These are phyloP conservation scores for Ascidia mentula DNA, from an alignment of 23 tunicate species.

Conservation along the genomic window DNA sequence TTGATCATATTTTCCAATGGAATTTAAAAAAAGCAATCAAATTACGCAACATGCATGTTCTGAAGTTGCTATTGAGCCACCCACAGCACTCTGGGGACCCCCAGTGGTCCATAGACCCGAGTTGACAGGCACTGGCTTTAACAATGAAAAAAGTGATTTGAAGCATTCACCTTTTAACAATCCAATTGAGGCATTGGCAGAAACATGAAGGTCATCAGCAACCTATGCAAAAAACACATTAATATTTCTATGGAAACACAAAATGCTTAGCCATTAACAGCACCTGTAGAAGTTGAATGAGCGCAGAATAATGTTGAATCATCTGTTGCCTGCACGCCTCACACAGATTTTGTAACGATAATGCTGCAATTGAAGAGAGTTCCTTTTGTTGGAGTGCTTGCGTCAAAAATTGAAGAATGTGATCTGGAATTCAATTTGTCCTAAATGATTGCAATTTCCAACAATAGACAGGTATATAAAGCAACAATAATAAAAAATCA, in stretches of 20 bases:
- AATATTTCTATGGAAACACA: background rate
- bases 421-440: constrained; percentile 36
- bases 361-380: constrained; percentile 71
- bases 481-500: too few species aligned
- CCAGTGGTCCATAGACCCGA: too few species aligned
- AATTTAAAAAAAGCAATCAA: too few species aligned
- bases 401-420: constrained; percentile 72
- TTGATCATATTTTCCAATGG: too few species aligned
- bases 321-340: constrained; percentile 66
- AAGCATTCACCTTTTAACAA: constrained; percentile 74
- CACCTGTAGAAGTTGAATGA: constrained; percentile 81
- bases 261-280: background rate
- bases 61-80: too few species aligned
- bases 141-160: too few species aligned
- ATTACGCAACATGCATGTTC: too few species aligned
- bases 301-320: constrained; percentile 73
- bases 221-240: constrained; percentile 36
- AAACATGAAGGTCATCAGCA: constrained; percentile 82
- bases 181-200: constrained; percentile 80
- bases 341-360: constrained; percentile 82
- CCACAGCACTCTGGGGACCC: too few species aligned
- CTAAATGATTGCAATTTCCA: background rate
- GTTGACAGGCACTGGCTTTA: too few species aligned
- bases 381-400: constrained; percentile 68
- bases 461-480: background rate